phyloP scores from a whole-genome alignment of 2,888 invertebrate species.

The Rhingia rostrata region DNA sequence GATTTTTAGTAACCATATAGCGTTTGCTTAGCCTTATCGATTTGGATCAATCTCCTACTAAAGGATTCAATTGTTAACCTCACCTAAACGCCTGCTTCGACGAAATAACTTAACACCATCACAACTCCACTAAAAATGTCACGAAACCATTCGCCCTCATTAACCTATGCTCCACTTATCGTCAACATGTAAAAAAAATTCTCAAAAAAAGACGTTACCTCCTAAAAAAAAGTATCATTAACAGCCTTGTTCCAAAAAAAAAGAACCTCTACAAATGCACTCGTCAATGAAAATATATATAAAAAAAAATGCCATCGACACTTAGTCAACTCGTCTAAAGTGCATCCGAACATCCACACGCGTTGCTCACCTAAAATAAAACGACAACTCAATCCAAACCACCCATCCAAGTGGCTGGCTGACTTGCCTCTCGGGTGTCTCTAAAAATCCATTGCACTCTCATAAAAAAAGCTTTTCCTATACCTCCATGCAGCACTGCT shows the following conservation, averaged over 20 bases:
- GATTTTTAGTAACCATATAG: no score
- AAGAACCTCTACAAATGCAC: slow-evolving; percentile 68
- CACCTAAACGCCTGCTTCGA: no score
- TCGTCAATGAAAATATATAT: slow-evolving; percentile 68
- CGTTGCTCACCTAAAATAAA: slow-evolving; percentile 39
- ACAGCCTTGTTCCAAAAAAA: slow-evolving; percentile 63
- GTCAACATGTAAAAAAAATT: not conserved
- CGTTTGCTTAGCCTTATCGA: no score
- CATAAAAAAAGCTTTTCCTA: slow-evolving; percentile 56
- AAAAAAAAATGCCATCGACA: slow-evolving; percentile 74
- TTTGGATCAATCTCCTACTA: no score
- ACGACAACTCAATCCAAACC: slow-evolving; percentile 8
- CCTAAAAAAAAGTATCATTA: slow-evolving; percentile 31
- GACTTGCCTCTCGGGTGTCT: slow-evolving; percentile 42
- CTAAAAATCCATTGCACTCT: slow-evolving; percentile 48
- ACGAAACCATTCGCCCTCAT: not conserved
- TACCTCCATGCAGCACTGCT: not conserved
- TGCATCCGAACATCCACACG: slow-evolving; percentile 61
- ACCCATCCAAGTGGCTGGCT: slow-evolving; percentile 43
- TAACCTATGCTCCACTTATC: not conserved
- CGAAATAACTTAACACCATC: no score
- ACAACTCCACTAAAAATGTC: no score
- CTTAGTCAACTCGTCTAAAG: slow-evolving; percentile 60
- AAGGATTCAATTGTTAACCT: no score
- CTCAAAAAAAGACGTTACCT: not conserved